phyloP scores from a whole-genome alignment of 2,113 vertebrate species.

The Salvator merianae region DNA sequence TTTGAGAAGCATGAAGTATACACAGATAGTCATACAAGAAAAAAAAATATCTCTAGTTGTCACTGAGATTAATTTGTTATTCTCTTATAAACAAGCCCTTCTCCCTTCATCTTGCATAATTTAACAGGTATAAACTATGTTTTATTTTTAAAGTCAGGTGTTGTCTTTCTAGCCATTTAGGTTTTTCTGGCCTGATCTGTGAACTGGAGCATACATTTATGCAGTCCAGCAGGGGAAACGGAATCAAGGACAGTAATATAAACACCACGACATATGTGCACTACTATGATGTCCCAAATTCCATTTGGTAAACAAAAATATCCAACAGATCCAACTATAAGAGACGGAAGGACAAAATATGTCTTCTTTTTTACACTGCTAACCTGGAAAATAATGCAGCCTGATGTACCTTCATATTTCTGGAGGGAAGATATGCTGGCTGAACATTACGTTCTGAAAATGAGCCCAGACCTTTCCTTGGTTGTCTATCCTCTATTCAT shows the following conservation, averaged over 20 bases:
- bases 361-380: background rate
- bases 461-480: constrained; percentile 17
- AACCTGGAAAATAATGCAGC: background rate
- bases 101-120: background rate
- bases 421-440: constrained; percentile 21
- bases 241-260: background rate
- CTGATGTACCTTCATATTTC: constrained; percentile 20
- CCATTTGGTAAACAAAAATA: background rate
- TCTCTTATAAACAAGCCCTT: background rate
- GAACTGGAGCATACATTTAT: background rate
- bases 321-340: background rate
- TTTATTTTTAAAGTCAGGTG: background rate
- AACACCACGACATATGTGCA: background rate
- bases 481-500: constrained; percentile 44
- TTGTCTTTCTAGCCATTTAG: background rate
- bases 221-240: background rate
- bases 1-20: background rate
- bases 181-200: background rate
- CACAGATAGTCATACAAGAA: background rate
- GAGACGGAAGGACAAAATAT: rapidly evolving
- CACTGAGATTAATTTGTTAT: background rate
- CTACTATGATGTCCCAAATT: background rate
- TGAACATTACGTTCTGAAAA: constrained; percentile 42
- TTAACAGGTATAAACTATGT: constrained; percentile 12
- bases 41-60: background rate